These are phyloP conservation scores for Cistogaster globosa DNA, from an alignment of 2,888 invertebrate species.

Conservation along the genomic window DNA sequence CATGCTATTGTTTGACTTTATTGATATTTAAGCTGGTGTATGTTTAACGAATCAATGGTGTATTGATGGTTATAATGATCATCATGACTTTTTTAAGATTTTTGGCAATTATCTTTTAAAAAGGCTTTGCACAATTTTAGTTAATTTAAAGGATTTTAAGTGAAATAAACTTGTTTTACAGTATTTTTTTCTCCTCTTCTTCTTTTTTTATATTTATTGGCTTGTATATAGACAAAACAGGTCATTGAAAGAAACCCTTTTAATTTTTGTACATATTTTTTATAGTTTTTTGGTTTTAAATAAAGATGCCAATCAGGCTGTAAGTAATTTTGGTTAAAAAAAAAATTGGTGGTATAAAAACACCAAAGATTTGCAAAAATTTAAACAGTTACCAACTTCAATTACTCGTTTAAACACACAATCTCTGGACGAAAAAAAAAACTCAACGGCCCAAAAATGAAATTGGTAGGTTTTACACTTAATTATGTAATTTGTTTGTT, in stretches of 20 bases:
- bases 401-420: constrained; percentile 50
- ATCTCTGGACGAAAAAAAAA: constrained; percentile 2
- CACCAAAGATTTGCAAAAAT: constrained; percentile 42
- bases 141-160: constrained; percentile 57
- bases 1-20: background rate
- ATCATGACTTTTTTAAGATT: constrained; percentile 37
- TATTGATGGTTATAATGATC: constrained; percentile 23
- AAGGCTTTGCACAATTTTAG: constrained; percentile 18
- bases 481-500: background rate
- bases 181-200: constrained; percentile 6
- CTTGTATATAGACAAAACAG: constrained; percentile 39
- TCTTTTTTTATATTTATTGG: background rate
- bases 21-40: constrained; percentile 10
- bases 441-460: constrained; percentile 53
- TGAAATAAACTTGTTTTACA: constrained; percentile 55
- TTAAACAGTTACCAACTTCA: constrained; percentile 62
- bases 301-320: constrained; percentile 43
- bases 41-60: constrained; percentile 38
- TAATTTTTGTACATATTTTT: background rate
- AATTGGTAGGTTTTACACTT: constrained; percentile 58
- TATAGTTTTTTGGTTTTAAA: background rate
- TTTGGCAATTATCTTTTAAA: constrained; percentile 17
- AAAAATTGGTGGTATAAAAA: constrained; percentile 58
- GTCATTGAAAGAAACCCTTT: constrained; percentile 60
- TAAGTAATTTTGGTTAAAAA: constrained; percentile 21